These are phyloP conservation scores for Isichthys henryi DNA, from an alignment of 2,113 vertebrate genomes.

Conservation along the genomic window DNA sequence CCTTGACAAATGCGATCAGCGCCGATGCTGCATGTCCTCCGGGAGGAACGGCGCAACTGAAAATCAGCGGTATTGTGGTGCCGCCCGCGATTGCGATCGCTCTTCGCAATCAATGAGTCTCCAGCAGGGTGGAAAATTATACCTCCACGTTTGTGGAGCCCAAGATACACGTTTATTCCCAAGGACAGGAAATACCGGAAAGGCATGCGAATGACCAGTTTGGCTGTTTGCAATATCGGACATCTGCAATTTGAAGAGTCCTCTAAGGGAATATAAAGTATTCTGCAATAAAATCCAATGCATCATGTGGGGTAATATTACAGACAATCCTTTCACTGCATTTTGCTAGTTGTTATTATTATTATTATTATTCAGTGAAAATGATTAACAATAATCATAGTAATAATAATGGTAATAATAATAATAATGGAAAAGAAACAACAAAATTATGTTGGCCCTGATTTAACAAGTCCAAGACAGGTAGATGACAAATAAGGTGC, in stretches of 20 bases:
- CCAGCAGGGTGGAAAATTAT: constrained; percentile 12
- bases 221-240: neutral
- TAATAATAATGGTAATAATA: neutral
- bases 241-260: neutral
- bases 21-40: neutral
- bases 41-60: neutral
- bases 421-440: neutral
- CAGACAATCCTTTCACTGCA: neutral
- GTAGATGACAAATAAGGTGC: neutral
- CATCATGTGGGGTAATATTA: neutral
- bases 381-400: neutral
- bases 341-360: neutral
- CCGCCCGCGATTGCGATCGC: neutral
- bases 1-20: neutral
- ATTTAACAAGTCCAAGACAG: neutral
- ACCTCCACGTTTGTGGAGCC: constrained; percentile 2
- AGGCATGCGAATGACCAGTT: neutral
- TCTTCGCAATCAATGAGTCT: neutral
- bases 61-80: neutral
- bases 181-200: neutral
- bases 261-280: neutral
- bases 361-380: too few species aligned
- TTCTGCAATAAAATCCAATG: too few species aligned
- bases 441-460: neutral
- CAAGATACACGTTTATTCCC: constrained; percentile 7